Base-by-base conservation (phyloP, 2,797 vertebrate species). In the Chrysolophus pictus region DNA sequence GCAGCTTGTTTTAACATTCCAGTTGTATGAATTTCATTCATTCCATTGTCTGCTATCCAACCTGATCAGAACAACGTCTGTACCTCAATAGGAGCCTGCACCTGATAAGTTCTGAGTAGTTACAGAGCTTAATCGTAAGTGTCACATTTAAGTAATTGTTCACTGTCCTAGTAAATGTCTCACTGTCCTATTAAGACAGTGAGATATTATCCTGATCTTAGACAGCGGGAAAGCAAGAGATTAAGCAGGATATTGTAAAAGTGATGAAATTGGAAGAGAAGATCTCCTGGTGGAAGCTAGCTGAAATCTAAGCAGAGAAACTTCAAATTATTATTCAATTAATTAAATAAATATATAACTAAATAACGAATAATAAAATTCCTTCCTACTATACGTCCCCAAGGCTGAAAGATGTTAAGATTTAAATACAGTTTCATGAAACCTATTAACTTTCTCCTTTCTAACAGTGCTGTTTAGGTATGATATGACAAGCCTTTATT, bases 71-170 rank as follows among this genome's bases (percentile, higher is more conserved):
- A 49, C 31, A 89, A 64, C 10, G n/a, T 9, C 44, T 1, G 0
- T 60, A 71, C 85, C 87, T 81, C 82, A 91, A 37, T 3, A 60
- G 39, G 8, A 87, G 42, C 22, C 83, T 89, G 49, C 55, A 62
- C 15, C 21, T 2, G 10, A 65, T 51, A 91, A 84, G 16, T 39
- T 73, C 47, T 14, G 73, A 51, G 41, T 68, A 62, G 49, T 74
- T 63, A 18, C 65, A 80, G 41, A 90, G 44, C 62, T 90, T 79
- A 73, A 91, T 87, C 84, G 35, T 51, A 41, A 76, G 46, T 78
- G 35, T 94, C 72, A 87, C n/a, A 82, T 33, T 56, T 90, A 91
- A 51, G 37, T 39, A 39, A 93, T 83, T 90, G 83, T 55, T 73
- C 29, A 15, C 46, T 19, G 22, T 86, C 47, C 63, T 29, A 81